Evolutionary conservation across 2,888 invertebrate genomes (phyloP).

Genomic region (Athrips mouffetella): DNA sequence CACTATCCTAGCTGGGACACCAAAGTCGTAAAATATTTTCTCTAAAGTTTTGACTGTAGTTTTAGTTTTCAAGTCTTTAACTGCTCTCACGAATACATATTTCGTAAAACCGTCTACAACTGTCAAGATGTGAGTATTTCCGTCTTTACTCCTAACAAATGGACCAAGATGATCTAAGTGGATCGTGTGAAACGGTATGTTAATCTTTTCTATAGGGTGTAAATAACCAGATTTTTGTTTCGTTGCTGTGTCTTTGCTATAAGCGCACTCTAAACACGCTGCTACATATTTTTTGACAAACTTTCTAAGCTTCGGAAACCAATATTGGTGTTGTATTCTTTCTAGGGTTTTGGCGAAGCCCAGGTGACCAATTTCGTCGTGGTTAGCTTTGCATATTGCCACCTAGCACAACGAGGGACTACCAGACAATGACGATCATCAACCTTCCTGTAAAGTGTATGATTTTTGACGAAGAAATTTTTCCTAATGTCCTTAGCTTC

Average conservation of each 20-base stretch:
- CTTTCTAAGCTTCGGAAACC: slow-evolving; percentile 46
- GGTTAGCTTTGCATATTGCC: slow-evolving; percentile 36
- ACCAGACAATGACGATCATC: slow-evolving; percentile 4
- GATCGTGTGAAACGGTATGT: too few species aligned
- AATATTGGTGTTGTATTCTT: slow-evolving; percentile 38
- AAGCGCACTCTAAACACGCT: slow-evolving; percentile 44
- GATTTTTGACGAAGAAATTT: slow-evolving; percentile 15
- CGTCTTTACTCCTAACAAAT: too few species aligned
- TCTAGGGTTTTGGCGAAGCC: slow-evolving; percentile 39
- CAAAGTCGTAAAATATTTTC: too few species aligned
- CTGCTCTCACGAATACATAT: too few species aligned
- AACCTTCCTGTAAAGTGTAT: slow-evolving; percentile 13
- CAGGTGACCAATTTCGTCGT: slow-evolving; percentile 49
- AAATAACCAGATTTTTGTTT: not conserved
- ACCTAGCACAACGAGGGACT: too few species aligned
- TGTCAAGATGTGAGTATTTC: too few species aligned
- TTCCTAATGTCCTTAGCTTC: slow-evolving; percentile 15
- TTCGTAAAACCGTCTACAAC: too few species aligned
- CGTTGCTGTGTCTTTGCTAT: slow-evolving; percentile 34
- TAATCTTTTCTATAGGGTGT: too few species aligned
- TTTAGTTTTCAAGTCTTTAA: too few species aligned
- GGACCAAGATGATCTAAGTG: too few species aligned
- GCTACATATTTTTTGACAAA: slow-evolving; percentile 48
- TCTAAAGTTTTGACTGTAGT: too few species aligned
- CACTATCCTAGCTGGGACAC: too few species aligned